Base-by-base conservation (phyloP, 2,888 invertebrate species). In the Dorcus hopei region DNA sequence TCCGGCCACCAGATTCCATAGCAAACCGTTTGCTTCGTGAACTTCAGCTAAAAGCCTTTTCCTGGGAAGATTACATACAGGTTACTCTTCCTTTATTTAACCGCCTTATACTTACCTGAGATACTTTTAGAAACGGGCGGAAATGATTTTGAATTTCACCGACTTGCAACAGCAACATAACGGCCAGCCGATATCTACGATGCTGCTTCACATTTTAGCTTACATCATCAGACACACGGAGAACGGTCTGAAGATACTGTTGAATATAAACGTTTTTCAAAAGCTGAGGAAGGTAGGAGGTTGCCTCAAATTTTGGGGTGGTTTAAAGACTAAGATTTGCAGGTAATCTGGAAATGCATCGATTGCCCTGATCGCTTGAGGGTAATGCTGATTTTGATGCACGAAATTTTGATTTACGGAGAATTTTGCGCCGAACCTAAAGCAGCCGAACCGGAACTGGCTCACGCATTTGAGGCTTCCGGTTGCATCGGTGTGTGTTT, bases 211-310 rank as follows among this genome's bases (percentile, higher is more conserved):
- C 39, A 69, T 79, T 23, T 62, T 76, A 11, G 70, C 70, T 16
- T 79, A 76, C 65, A 63, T 74, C 5, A 65, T 75, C n/a, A 68
- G 72, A 38, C 68, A 69, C 57, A 64, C 70, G 3, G 65, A 71
- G 57, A 65, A 69, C 48, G 75, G 75, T 2, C 56, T 75, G 19
- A 70, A 72, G 52, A 62, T 72, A 11, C 64, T 79, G 19, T 52
- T 76, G 33, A 71, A 75, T 43, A 58, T 71, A 1, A 55, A 71
- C 14, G 67, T 75, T 14, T 74, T 77, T 59, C 57, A 66, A 19
- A 64, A 68, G 49, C 57, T 78, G 38, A 65, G 67, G 49, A 62
- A 70, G 62, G 74, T 74, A 61, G 49, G 58, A 50, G 38, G 19
- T 39, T 38, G 47, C 58, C 45, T 14, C 58, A 68, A n/a, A 66